A percentile compares a stretch with the other conserved stretches of the same genome.
phyloP scores from a whole-genome alignment of 53 echinoderm and acorn worm genomes.

The Patiria pectinifera region DNA sequence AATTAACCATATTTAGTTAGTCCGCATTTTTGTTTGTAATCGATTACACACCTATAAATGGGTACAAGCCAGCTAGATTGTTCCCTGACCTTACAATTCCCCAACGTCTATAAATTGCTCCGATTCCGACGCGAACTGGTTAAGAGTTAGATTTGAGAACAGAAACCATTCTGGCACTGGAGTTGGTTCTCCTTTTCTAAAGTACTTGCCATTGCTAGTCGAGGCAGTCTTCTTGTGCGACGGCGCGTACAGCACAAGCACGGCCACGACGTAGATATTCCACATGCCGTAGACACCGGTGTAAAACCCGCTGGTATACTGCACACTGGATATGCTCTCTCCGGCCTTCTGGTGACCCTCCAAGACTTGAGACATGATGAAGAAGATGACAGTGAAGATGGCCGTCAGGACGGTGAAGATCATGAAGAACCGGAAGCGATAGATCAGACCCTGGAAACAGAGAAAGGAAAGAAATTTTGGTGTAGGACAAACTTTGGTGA shows the following conservation, averaged over 20 bases:
- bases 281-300: constrained; percentile 99
- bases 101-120: too few species aligned
- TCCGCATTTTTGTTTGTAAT: too few species aligned
- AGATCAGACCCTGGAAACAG: constrained; percentile 85
- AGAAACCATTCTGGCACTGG: too few species aligned
- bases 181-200: too few species aligned
- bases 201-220: constrained; percentile 61
- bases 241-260: constrained; percentile 91
- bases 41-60: too few species aligned
- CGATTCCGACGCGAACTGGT: too few species aligned
- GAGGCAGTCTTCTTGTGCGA: constrained; percentile 86
- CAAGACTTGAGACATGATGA: constrained; percentile 93
- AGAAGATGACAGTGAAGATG: constrained; percentile 94
- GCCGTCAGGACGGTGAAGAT: constrained; percentile 88
- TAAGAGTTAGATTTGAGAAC: too few species aligned
- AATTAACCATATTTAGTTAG: too few species aligned
- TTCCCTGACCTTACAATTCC: too few species aligned
- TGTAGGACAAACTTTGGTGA: too few species aligned
- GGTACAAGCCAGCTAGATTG: too few species aligned
- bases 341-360: constrained; percentile 85
- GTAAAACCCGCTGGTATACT: constrained; percentile 97
- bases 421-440: constrained; percentile 99
- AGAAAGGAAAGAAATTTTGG: neutral
- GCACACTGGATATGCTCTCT: constrained; percentile 68
- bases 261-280: constrained; percentile 97